Evolutionary conservation across 2,113 vertebrate genomes (phyloP).

Genomic region (Macheiramphus alcinus): DNA sequence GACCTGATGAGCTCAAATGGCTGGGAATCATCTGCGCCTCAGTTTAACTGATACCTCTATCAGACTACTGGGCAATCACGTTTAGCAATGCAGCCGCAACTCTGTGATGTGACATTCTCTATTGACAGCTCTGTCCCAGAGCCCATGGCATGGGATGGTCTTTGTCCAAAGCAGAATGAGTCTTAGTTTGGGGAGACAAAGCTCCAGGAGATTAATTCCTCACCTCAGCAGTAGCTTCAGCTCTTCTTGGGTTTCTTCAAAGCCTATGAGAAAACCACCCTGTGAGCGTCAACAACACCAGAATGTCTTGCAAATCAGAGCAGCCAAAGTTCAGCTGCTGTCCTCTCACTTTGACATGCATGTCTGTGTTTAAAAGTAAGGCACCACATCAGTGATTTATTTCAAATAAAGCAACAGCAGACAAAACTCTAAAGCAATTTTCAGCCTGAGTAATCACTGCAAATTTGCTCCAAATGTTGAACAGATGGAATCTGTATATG

Average conservation of each 20-base stretch:
- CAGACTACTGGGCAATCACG: background rate
- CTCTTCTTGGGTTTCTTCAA: background rate
- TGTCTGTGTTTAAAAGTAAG: background rate
- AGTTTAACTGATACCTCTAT: background rate
- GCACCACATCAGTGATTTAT: background rate
- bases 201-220: background rate
- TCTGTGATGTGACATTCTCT: background rate
- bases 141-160: background rate
- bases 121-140: background rate
- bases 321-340: slow-evolving; percentile 16
- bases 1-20: background rate
- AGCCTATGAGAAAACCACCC: background rate
- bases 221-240: background rate
- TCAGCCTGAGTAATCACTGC: slow-evolving; percentile 46
- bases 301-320: slow-evolving; percentile 4
- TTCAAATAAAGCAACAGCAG: slow-evolving; percentile 38
- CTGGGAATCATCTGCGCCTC: background rate
- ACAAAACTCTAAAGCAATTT: slow-evolving; percentile 61
- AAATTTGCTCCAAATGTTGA: slow-evolving; percentile 60
- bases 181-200: background rate
- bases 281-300: background rate
- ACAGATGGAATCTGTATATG: slow-evolving; percentile 56
- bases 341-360: background rate
- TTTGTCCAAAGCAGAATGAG: background rate
- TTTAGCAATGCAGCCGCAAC: background rate